Evolutionary conservation across 2,888 invertebrate species (phyloP), one percentile per base, ranked within the genome.

Genomic region (Drepana falcataria): DNA sequence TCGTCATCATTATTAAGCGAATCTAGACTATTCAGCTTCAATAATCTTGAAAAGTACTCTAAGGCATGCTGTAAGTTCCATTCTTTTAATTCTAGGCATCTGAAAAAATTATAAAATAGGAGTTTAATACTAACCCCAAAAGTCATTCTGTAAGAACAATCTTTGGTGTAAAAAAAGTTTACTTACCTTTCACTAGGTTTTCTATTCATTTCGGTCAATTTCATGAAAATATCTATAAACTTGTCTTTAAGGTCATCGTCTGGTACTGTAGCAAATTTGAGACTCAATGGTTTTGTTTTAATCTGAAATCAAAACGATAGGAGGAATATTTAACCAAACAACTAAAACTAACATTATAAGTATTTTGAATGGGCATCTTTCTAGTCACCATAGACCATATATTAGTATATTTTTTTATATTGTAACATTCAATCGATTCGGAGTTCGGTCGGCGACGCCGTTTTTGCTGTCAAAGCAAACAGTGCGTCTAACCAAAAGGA

Each of bases 71-170:
- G 79, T 6, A 94, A 88, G 76, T 95, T 92, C 93, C 94, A 95
- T 34, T 91, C 83, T 63, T 93, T 93, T 59, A 92, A 87, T 66
- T 93, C 92, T 57, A 95, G 81, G 69, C 94, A 95, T 67, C 94
- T 94, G 79, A 56, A 91, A 88, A 64, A 48, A 59, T 58, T 49
- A 49, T 35, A 59, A 48, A 49, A 47, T n/a, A 53, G 2, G 33
- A 35, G 49, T 48, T 48, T 47, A 33, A 6, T 21, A 49, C 35
- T 6, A 4, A 47, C 44, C 3, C 9, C 40, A 47, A 49, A 35
- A 47, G 52, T 6, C 53, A 35, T 53, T 37, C 2, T 4, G 37
- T 3, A 41, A 34, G 21, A n/a, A 33, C 33, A 40, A 9, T 33
- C 35, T 5, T 4, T 21, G 34, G 41, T 6, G 3, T 7, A n/a